Evolutionary conservation across 2,888 invertebrate species (phyloP).

Genomic region (Nyleta sp.): DNA sequence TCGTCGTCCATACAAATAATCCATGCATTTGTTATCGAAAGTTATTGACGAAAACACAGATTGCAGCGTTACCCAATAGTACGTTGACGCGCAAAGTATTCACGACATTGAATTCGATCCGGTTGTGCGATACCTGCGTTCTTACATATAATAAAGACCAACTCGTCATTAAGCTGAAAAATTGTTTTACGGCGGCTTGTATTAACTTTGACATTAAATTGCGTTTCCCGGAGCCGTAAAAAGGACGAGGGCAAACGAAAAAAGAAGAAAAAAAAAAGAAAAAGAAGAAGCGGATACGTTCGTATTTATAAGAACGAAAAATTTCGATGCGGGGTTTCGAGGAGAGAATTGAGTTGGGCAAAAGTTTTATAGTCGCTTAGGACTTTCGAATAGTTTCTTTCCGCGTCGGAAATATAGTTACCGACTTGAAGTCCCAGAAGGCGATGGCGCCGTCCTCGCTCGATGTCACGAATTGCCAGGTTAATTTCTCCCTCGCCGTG

Average conservation of each 20-base stretch:
- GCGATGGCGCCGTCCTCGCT: slow-evolving; percentile 87
- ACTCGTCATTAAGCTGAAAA: too few species aligned
- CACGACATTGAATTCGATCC: too few species aligned
- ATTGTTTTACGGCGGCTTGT: too few species aligned
- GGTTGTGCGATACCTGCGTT: too few species aligned
- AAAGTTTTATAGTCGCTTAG: slow-evolving; percentile 72
- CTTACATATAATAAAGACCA: too few species aligned
- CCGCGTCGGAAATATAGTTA: slow-evolving; percentile 68
- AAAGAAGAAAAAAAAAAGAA: background rate
- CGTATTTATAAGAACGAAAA: slow-evolving; percentile 60
- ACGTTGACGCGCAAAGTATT: too few species aligned
- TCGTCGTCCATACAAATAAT: too few species aligned
- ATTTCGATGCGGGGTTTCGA: slow-evolving; percentile 49
- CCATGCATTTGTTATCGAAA: too few species aligned
- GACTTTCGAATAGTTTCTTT: slow-evolving; percentile 74
- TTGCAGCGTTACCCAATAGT: too few species aligned
- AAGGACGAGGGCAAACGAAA: background rate
- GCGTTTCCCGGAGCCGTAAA: background rate
- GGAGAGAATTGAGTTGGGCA: slow-evolving; percentile 61
- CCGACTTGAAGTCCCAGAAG: slow-evolving; percentile 70
- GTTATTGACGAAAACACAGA: too few species aligned
- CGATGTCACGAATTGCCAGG: slow-evolving; percentile 87
- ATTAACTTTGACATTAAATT: too few species aligned
- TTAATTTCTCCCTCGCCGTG: slow-evolving; percentile 75
- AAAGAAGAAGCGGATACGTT: slow-evolving; percentile 12